Evolutionary conservation across 2,113 vertebrate genomes (phyloP), one percentile per base, ranked within the genome.

Genomic region (Paedocypris sp.): DNA sequence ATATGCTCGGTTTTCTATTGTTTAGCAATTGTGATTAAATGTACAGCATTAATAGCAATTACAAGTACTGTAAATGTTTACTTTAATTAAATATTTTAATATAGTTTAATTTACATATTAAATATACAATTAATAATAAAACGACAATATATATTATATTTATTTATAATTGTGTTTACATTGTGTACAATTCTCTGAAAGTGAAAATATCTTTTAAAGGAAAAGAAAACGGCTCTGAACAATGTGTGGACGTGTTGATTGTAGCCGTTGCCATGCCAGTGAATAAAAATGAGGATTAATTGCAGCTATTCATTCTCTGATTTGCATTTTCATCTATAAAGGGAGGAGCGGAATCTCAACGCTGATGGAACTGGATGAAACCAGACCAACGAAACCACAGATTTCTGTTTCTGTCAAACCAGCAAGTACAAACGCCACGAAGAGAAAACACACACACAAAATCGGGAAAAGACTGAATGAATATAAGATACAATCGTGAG

Each of bases 301-400:
- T 69, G 60, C 61, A 59, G 38, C 60, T 49, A 43, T 69, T 58
- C 52, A 50, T 53, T n/a, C 18, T 50, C 9, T 9, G 22, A 69
- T 69, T 73, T 66, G 53, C 53, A 69, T 69, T 59, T 62, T 59
- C 41, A 38, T 42, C 33, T 49, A 54, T 22, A 36, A 48, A 60
- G 18, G 31, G 50, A 6, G 46, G 46, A 26, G 45, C 6, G 13
- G 25, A 64, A 28, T 59, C 25, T 20, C 52, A 66, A 58, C 29
- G 15, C 72, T 89, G 85, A 89, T 82, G 86, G 87, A 66, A 83
- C 87, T 81, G 87, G 86, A 81, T 88, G 80, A 85, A 85, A 79
- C 84, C 76, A 89, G 89, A 38, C 85, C 84, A 72, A 78, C 32
- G 42, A 31, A 48, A n/a, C 4, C 3, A 23, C 25, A 25, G 23